Conservation (phyloP, 2,797 vertebrate species). For the Helarctos malayanus region DNA sequence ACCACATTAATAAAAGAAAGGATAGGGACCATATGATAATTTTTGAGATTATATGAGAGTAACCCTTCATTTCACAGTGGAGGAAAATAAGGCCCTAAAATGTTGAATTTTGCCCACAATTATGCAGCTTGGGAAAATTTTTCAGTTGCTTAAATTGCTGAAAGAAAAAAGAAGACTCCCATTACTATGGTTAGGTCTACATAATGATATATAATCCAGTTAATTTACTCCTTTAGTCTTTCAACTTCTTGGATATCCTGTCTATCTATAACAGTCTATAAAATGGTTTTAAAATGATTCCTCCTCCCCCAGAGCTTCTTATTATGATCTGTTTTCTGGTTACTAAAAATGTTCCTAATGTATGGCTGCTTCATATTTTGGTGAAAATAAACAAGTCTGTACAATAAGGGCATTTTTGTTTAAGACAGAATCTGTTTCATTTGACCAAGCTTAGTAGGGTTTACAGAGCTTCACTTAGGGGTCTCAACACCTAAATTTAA, state of each 20-base stretch:
- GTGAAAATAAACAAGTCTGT: neutral
- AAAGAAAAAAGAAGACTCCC: neutral
- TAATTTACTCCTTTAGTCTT: neutral
- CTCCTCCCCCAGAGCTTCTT: neutral
- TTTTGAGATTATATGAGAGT: neutral
- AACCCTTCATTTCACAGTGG: neutral
- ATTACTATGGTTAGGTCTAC: neutral
- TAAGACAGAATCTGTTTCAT: neutral
- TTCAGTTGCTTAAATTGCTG: conserved; percentile 17
- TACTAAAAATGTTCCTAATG: neutral
- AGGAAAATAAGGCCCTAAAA: neutral
- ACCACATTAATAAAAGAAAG: too few species aligned
- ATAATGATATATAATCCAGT: neutral
- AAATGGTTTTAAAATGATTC: neutral
- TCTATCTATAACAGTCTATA: neutral
- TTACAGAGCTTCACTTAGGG: neutral
- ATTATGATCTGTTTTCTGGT: neutral
- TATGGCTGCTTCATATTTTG: neutral
- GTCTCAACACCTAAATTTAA: neutral
- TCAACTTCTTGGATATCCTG: neutral
- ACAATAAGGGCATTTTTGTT: neutral
- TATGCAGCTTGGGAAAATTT: neutral
- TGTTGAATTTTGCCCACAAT: neutral
- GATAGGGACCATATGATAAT: too few species aligned
- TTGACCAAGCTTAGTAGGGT: neutral